Conservation (phyloP, 2,797 vertebrate species). For the Lates japonicus region DNA sequence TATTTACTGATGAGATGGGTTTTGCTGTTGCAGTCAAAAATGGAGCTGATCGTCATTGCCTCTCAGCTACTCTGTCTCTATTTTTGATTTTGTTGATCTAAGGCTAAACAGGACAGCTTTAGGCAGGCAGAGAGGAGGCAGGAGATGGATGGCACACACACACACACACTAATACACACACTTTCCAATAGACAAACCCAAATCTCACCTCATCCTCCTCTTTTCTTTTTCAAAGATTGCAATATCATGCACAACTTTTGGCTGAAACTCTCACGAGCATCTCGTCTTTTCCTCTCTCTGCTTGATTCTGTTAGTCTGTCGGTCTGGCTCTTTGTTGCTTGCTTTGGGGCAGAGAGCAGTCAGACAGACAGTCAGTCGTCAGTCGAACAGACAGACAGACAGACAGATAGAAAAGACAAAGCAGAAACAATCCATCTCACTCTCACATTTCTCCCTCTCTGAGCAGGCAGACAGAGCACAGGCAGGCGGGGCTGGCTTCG, state of each 20-base stretch:
- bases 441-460: too few species aligned
- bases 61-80: conserved; percentile 35
- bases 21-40: conserved; percentile 36
- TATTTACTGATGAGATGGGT: conserved; percentile 23
- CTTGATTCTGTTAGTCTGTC: conserved; percentile 11
- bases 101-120: conserved; percentile 22
- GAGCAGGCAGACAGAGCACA: conserved; percentile 27
- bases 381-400: not conserved
- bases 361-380: not conserved
- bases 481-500: conserved; percentile 58
- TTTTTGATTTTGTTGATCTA: conserved; percentile 12
- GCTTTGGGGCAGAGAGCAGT: not conserved
- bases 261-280: conserved; percentile 29
- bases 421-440: not conserved
- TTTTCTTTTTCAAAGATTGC: conserved; percentile 42
- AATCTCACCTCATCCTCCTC: conserved; percentile 17
- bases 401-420: not conserved
- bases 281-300: conserved; percentile 2
- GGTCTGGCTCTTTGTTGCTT: conserved; percentile 20
- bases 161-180: conserved; percentile 10
- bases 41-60: not conserved
- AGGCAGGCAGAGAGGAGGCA: not conserved
- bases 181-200: conserved; percentile 30
- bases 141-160: conserved; percentile 9
- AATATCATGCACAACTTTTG: conserved; percentile 45